A percentile compares a stretch with the other conserved stretches of the same genome.
These are phyloP conservation scores for Eulithis prunata DNA, from an alignment of 2,888 invertebrate genomes.

Conservation along the genomic window DNA sequence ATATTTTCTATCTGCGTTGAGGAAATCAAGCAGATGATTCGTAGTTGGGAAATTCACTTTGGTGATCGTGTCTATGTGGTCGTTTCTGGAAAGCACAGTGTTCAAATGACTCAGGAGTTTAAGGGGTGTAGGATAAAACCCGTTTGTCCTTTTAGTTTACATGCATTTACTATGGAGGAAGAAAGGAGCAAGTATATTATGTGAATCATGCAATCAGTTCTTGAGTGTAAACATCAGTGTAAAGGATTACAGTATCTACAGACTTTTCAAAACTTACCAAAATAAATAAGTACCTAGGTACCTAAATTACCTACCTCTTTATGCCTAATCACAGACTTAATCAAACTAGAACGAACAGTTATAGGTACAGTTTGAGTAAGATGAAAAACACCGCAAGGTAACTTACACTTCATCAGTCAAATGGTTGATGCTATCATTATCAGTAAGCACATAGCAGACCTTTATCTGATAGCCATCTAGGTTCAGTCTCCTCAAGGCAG, in stretches of 20 bases:
- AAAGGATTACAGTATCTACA: too few species aligned
- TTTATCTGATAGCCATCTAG: conserved; percentile 74
- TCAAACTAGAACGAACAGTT: not conserved
- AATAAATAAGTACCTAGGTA: too few species aligned
- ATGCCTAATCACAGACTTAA: too few species aligned
- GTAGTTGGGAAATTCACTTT: conserved; percentile 86
- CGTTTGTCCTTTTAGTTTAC: too few species aligned
- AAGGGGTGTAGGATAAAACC: not conserved
- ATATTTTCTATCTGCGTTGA: conserved; percentile 83
- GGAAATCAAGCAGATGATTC: conserved; percentile 81
- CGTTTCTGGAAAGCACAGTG: conserved; percentile 61
- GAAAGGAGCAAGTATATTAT: too few species aligned
- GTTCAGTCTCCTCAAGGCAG: conserved; percentile 72
- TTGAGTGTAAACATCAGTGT: too few species aligned
- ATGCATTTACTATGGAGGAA: too few species aligned
- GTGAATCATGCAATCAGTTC: too few species aligned
- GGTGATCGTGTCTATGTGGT: conserved; percentile 85
- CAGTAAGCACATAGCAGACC: conserved; percentile 85
- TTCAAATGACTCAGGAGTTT: conserved; percentile 7
- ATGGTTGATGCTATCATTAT: conserved; percentile 84
- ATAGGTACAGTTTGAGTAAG: not conserved
- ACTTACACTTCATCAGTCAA: conserved; percentile 84
- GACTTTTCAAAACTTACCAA: too few species aligned
- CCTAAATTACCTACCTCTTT: too few species aligned
- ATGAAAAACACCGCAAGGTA: not conserved